Conservation (phyloP, 2,797 vertebrate genomes). For the Acridotheres tristis region DNA sequence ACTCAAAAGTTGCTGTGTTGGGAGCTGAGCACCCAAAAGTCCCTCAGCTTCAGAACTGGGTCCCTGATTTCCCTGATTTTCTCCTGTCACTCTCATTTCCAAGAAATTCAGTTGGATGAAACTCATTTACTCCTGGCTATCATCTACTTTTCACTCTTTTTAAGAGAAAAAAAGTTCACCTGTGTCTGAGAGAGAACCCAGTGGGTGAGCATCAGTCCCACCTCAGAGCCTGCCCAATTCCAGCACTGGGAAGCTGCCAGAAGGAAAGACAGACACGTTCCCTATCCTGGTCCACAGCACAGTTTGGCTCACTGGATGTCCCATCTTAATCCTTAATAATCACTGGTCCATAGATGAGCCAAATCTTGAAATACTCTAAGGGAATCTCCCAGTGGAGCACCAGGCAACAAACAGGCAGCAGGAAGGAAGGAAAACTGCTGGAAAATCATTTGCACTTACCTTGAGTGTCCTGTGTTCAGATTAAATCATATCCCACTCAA, state of each 20-base stretch:
- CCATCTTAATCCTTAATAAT: neutral
- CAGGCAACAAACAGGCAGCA: neutral
- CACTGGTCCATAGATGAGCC: fast-evolving
- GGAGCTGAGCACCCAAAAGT: neutral
- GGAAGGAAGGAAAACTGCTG: neutral
- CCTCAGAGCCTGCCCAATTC: neutral
- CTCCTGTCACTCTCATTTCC: neutral
- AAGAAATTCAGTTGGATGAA: neutral
- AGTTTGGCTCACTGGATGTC: neutral
- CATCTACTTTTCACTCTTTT: neutral
- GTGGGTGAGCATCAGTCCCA: neutral
- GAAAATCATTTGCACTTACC: slow-evolving; percentile 25
- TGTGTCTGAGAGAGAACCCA: neutral
- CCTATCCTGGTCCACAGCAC: fast-evolving
- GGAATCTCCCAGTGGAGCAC: neutral
- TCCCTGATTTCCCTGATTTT: neutral
- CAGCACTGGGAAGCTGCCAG: neutral
- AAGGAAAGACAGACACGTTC: neutral
- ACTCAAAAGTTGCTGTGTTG: neutral
- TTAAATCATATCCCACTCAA: slow-evolving; percentile 33
- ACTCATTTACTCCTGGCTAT: neutral
- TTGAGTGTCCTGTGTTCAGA: neutral
- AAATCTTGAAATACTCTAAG: neutral
- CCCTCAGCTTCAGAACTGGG: neutral
- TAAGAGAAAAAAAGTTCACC: neutral